Base-by-base conservation (phyloP, 2,113 vertebrate species). In the Dissostichus mawsoni region DNA sequence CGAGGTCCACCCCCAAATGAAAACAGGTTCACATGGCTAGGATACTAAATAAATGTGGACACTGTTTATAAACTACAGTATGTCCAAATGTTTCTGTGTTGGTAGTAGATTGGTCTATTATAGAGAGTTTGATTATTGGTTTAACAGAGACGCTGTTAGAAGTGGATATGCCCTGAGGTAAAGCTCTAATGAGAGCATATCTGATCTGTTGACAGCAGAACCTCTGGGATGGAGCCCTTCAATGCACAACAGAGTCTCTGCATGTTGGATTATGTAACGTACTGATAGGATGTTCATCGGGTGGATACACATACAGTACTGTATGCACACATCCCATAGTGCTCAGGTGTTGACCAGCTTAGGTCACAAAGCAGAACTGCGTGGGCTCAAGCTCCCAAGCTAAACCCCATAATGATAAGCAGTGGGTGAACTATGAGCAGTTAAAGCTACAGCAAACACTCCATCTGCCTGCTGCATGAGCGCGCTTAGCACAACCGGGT, bases 121-220 rank as follows among this genome's bases (percentile, higher is more conserved):
- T 25, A 25, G 25, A 25, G 25, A 25, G 25, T 25, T 25, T 25
- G 25, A 25, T 25, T 25, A 25, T 25, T 25, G 25, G 25, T 25
- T 25, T 25, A 76, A 29, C 55, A 67, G 81, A 69, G 68, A 44
- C 44, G 16, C 45, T 64, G 65, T 62, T 23, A 52, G 75, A 69
- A 78, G 68, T 44, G 58, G 59, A 67, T 74, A 66, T 65, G 74
- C 83, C 75, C 81, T 52, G 61, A 81, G 82, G 83, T 81, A 61
- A 57, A 74, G 73, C 65, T 71, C 65, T 69, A 83, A 87, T 82
- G 76, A 87, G 78, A 82, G 45, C 69, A 63, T 68, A 36, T 82
- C 78, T 74, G 70, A 86, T 85, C 69, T 84, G 85, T 72, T 87
- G 69, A 84, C 82, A 76, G 76, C 10, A 52, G 75, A 72, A 68